Conservation (phyloP, 2,888 invertebrate species). For the Tenthredo mesomela region DNA sequence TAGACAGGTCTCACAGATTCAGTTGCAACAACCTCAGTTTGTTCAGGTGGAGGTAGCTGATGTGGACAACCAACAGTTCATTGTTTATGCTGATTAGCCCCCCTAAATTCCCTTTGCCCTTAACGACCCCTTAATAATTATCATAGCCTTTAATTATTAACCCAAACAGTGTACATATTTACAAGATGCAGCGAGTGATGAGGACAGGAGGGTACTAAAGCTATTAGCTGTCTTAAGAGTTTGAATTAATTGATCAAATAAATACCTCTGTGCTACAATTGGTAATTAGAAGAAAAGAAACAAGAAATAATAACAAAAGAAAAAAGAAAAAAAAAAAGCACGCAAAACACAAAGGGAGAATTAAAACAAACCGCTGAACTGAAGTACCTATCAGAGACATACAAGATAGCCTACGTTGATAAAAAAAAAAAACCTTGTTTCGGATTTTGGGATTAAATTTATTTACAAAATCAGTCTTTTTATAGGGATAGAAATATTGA, state of each 20-base stretch:
- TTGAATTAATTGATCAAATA: slow-evolving; percentile 63
- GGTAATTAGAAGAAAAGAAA: slow-evolving; percentile 59
- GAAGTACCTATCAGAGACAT: slow-evolving; percentile 67
- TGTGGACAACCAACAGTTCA: slow-evolving; percentile 89
- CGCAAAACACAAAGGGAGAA: slow-evolving; percentile 60
- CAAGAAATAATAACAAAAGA: slow-evolving; percentile 53
- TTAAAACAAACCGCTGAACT: slow-evolving; percentile 56
- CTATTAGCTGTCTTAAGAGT: slow-evolving; percentile 65
- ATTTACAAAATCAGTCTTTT: slow-evolving; percentile 6
- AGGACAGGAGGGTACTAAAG: slow-evolving; percentile 63
- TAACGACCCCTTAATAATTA: slow-evolving; percentile 62
- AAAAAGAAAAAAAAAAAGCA: slow-evolving; percentile 57
- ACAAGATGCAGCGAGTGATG: slow-evolving; percentile 67
- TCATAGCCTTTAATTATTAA: slow-evolving; percentile 76
- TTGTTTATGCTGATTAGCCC: slow-evolving; percentile 90
- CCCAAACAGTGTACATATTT: slow-evolving; percentile 76
- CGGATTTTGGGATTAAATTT: slow-evolving; percentile 48
- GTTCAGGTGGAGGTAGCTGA: slow-evolving; percentile 88
- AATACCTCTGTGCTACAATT: slow-evolving; percentile 69
- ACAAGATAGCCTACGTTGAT: slow-evolving; percentile 67
- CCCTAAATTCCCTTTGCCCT: slow-evolving; percentile 68
- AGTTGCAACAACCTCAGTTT: slow-evolving; percentile 83
- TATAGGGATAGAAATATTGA: neutral
- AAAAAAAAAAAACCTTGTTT: slow-evolving; percentile 52
- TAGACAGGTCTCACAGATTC: slow-evolving; percentile 80